A percentile compares a stretch with the other conserved stretches of the same genome.
phyloP scores from a whole-genome alignment of 2,888 invertebrate species.

The Junonia oenone region DNA sequence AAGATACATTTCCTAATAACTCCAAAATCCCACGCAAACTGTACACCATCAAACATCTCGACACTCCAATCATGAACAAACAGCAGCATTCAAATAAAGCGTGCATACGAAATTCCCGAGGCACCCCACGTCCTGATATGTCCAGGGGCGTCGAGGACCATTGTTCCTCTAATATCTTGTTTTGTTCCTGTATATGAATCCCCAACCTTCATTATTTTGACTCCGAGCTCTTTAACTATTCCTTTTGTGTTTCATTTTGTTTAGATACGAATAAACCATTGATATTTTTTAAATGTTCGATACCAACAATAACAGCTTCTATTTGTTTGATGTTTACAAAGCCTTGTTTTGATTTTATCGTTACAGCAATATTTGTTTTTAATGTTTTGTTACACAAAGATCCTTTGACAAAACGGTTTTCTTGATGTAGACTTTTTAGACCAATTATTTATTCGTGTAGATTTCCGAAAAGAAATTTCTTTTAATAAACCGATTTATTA shows the following conservation, averaged over 20 bases:
- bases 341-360: not conserved
- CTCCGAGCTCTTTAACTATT: conserved; percentile 11
- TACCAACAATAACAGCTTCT: not conserved
- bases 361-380: not conserved
- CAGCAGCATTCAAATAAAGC: not conserved
- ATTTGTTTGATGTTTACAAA: not conserved
- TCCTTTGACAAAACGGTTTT: not conserved
- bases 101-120: not conserved
- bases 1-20: not conserved
- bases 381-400: not conserved
- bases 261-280: conserved; percentile 17
- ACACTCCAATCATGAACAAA: not conserved
- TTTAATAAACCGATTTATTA: not conserved
- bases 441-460: not conserved
- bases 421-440: not conserved
- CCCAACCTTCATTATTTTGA: conserved; percentile 27
- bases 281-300: not conserved
- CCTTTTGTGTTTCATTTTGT: conserved; percentile 21
- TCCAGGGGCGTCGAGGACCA: conserved; percentile 21
- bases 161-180: conserved; percentile 30
- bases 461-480: not conserved
- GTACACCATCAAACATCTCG: not conserved
- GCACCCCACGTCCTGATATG: not conserved
- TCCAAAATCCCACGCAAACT: not conserved
- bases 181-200: conserved; percentile 24